Percentiles rank a stretch among this genome's conserved stretches.
These are phyloP conservation scores for Drosophila prolongata DNA, from an alignment of 2,888 invertebrate genomes.

Conservation along the genomic window DNA sequence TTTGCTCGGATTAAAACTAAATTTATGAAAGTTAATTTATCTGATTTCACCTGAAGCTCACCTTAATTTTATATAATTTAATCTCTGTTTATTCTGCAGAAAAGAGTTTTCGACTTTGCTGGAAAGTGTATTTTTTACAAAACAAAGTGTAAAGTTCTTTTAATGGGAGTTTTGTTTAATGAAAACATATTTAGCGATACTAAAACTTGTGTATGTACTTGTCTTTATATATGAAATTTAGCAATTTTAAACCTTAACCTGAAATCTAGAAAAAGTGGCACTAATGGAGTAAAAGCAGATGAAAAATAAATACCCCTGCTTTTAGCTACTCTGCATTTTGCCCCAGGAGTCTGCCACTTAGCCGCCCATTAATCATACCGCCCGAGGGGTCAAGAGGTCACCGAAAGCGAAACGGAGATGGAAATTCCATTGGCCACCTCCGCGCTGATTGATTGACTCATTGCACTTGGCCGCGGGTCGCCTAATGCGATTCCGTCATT, in stretches of 20 bases:
- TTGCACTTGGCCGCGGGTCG: conserved; percentile 36
- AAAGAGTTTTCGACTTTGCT: no score
- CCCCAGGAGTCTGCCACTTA: conserved; percentile 12
- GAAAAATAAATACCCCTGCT: background rate
- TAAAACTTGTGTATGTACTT: no score
- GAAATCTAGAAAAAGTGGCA: no score
- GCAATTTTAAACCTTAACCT: no score
- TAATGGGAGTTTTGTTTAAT: no score
- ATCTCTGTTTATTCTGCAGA: background rate
- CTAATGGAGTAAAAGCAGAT: background rate
- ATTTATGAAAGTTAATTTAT: conserved; percentile 25
- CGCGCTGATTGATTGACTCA: conserved; percentile 44
- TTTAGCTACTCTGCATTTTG: background rate
- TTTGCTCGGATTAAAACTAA: conserved; percentile 4
- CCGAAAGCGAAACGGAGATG: conserved; percentile 18
- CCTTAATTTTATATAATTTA: background rate
- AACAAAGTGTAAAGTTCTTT: no score
- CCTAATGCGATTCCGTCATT: conserved; percentile 45
- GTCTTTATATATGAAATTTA: no score
- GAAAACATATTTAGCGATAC: no score
- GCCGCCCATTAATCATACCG: conserved; percentile 18
- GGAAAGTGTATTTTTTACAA: no score
- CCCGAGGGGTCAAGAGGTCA: conserved; percentile 36
- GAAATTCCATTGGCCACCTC: conserved; percentile 17
- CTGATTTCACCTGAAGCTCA: background rate